Conservation (phyloP, 2,888 invertebrate species). For the Linnaemya vulpina region DNA sequence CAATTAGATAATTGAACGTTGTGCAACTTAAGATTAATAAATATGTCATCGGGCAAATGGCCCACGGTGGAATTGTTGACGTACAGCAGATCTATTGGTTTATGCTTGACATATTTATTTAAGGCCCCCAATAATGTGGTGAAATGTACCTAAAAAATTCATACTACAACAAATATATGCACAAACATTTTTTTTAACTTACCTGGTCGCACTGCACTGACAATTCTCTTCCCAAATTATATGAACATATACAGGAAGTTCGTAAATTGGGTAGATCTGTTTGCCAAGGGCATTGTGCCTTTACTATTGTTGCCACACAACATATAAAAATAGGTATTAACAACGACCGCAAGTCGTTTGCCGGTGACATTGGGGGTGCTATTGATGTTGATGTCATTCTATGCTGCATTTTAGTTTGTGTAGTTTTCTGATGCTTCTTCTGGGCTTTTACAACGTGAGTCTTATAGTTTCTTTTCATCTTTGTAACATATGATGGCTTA, state of each 20-base stretch:
- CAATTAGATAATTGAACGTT: constrained; percentile 94
- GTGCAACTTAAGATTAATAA: constrained; percentile 88
- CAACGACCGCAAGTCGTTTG: constrained; percentile 55
- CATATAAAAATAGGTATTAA: constrained; percentile 60
- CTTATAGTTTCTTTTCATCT: constrained; percentile 59
- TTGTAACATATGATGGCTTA: constrained; percentile 56
- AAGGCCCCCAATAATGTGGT: constrained; percentile 88
- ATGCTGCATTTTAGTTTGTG: constrained; percentile 33
- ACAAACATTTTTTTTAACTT: background rate
- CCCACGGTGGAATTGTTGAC: constrained; percentile 93
- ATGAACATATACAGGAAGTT: constrained; percentile 93
- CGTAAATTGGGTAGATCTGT: constrained; percentile 89
- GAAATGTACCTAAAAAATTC: constrained; percentile 87
- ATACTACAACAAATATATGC: background rate
- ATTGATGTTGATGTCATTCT: background rate
- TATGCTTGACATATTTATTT: constrained; percentile 87
- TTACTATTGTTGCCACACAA: constrained; percentile 59
- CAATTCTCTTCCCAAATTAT: constrained; percentile 92
- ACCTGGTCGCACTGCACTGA: constrained; percentile 95
- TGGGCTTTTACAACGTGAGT: constrained; percentile 37
- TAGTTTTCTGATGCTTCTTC: constrained; percentile 34
- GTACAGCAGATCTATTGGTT: constrained; percentile 91
- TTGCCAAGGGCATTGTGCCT: constrained; percentile 93
- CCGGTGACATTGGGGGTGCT: constrained; percentile 29
- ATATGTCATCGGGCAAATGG: constrained; percentile 87